Base-by-base conservation (phyloP, 2,888 invertebrate species). In the Nemurella pictetii region DNA sequence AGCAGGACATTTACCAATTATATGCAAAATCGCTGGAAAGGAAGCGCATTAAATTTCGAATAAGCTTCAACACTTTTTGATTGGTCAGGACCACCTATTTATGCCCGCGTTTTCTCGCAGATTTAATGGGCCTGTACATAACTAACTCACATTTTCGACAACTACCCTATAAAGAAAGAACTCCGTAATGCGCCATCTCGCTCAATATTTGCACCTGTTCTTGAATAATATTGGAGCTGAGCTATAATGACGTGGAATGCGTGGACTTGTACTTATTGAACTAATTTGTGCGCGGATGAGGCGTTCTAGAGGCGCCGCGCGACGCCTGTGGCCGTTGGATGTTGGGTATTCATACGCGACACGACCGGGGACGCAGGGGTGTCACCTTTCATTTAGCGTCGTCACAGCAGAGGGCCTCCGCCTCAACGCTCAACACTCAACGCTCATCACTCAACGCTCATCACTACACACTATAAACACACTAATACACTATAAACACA, bases 181-280 rank as follows among this genome's bases (percentile, higher is more conserved):
- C 55, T 55, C 55, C 9, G 20, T 55, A 55, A 55, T 55, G 20
- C 55, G 55, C 55, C 55, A 55, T 55, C 55, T 20, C 55, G 55
- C 55, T 55, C 55, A 55, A 55, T 55, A 55, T 55, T 55, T 55
- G 9, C 55, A 55, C 55, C 55, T 55, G 55, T 55, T 55, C 55
- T 7, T 55, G 55, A 55, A 55, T 55, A 55, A 20, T 20, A 55
- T 55, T 20, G 20, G 55, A 12, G 12, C 55, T 20, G 20, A 55
- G 20, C 25, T 84, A 72, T 84, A 72, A 84, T 84, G 84, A 72
- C 80, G 80, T 55, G 27, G 26, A 89, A 91, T 89, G 90, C 91
- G 91, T 91, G 91, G 90, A 90, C 90, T 91, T 89, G 88, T 90
- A 90, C 91, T 91, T 91, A 91, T 91, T 91, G 91, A 91, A 91